Percentiles rank a stretch among this genome's conserved stretches.
These are phyloP conservation scores for Anableps anableps DNA, from an alignment of 2,797 vertebrate genomes.

Conservation along the genomic window DNA sequence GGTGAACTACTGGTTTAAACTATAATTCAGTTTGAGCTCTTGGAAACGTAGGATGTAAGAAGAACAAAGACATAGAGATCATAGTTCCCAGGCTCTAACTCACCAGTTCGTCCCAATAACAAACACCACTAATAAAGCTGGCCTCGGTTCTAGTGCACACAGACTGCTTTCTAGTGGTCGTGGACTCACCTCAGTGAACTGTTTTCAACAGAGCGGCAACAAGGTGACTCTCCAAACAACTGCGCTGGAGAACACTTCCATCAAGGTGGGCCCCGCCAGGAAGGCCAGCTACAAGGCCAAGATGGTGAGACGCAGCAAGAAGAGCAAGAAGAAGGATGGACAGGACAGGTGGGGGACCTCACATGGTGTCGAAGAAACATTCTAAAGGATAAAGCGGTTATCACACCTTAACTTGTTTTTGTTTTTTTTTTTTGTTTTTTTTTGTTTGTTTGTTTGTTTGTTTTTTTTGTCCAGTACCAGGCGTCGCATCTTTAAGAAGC, in stretches of 20 bases:
- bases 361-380: background rate
- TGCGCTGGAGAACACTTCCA: slow-evolving; percentile 92
- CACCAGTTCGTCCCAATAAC: background rate
- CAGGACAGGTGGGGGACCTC: slow-evolving; percentile 86
- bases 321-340: slow-evolving; percentile 86
- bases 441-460: no score
- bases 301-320: slow-evolving; percentile 92
- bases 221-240: slow-evolving; percentile 91
- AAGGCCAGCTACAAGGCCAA: slow-evolving; percentile 89
- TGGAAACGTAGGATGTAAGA: background rate
- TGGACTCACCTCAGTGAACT: slow-evolving; percentile 4
- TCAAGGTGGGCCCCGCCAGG: slow-evolving; percentile 91
- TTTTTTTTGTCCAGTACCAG: slow-evolving; percentile 71
- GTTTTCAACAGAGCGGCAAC: slow-evolving; percentile 85
- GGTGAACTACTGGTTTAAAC: no score
- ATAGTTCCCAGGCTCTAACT: background rate
- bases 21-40: no score
- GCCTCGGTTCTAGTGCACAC: background rate
- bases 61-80: background rate
- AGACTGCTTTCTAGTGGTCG: background rate
- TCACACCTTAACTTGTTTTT: background rate
- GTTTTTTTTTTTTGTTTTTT: no score
- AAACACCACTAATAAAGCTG: background rate
- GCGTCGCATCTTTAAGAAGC: slow-evolving; percentile 90
- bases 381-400: background rate